Conservation (phyloP, 2,888 invertebrate species). For the Stenichneumon culpator region DNA sequence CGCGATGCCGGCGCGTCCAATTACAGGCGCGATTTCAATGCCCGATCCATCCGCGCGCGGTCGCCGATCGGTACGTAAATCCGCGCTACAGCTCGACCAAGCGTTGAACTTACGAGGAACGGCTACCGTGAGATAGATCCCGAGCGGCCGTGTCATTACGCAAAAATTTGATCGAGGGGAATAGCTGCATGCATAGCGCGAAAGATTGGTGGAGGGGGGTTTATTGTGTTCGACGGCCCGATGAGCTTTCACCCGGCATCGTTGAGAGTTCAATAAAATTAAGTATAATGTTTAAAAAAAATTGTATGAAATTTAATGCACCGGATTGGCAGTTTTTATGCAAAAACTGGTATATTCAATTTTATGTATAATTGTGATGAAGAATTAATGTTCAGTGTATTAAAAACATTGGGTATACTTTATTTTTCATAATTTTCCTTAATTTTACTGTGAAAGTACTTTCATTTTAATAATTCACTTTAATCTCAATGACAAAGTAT, state of each 20-base stretch:
- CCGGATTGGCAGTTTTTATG: no score
- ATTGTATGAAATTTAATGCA: no score
- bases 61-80: conserved; percentile 71
- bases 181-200: background rate
- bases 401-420: no score
- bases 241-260: conserved; percentile 15
- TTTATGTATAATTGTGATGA: no score
- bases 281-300: no score
- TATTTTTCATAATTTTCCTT: no score
- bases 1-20: background rate
- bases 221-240: background rate
- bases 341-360: no score
- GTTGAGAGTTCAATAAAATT: background rate
- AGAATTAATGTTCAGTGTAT: no score
- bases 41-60: conserved; percentile 65
- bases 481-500: no score
- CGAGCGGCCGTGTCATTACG: conserved; percentile 49
- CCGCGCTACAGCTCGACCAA: conserved; percentile 73
- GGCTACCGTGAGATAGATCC: conserved; percentile 23
- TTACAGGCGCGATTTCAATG: conserved; percentile 79
- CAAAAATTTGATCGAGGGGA: conserved; percentile 2
- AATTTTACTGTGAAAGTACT: no score
- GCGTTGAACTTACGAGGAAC: conserved; percentile 80
- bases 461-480: no score
- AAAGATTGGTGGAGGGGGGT: background rate